phyloP scores from a whole-genome alignment of 2,888 invertebrate species.

The Rutpela maculata region DNA sequence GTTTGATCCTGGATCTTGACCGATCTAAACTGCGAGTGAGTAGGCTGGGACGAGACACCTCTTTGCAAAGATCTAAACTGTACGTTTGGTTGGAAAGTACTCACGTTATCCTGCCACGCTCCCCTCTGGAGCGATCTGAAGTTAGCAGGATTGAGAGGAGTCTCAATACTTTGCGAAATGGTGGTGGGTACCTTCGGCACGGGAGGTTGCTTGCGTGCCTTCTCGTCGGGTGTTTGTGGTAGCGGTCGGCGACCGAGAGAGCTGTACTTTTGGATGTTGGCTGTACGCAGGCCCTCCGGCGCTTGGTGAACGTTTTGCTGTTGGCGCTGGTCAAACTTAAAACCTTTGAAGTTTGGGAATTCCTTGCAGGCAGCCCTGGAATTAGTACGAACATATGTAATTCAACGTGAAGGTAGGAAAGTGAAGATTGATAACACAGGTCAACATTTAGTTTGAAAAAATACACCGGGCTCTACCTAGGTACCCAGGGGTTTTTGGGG shows the following conservation, averaged over 20 bases:
- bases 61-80: conserved; percentile 67
- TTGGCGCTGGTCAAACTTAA: conserved; percentile 76
- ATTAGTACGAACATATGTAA: not conserved
- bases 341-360: conserved; percentile 75
- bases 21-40: conserved; percentile 70
- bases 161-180: conserved; percentile 67
- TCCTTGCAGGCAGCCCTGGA: conserved; percentile 75
- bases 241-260: conserved; percentile 72
- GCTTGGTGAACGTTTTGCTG: conserved; percentile 62
- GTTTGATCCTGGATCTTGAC: conserved; percentile 72
- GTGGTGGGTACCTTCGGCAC: conserved; percentile 72
- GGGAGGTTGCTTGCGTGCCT: conserved; percentile 68
- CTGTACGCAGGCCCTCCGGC: conserved; percentile 65
- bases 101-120: conserved; percentile 69
- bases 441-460: too few species aligned
- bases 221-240: conserved; percentile 73
- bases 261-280: conserved; percentile 73
- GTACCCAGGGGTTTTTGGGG: too few species aligned
- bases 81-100: conserved; percentile 65
- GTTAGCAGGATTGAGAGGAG: conserved; percentile 74
- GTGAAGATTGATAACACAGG: too few species aligned
- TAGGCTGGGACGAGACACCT: conserved; percentile 62
- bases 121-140: conserved; percentile 75
- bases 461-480: too few species aligned
- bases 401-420: not conserved